Base-by-base conservation (phyloP, 2,888 invertebrate species). In the Sinopyrophorus schimmeli region DNA sequence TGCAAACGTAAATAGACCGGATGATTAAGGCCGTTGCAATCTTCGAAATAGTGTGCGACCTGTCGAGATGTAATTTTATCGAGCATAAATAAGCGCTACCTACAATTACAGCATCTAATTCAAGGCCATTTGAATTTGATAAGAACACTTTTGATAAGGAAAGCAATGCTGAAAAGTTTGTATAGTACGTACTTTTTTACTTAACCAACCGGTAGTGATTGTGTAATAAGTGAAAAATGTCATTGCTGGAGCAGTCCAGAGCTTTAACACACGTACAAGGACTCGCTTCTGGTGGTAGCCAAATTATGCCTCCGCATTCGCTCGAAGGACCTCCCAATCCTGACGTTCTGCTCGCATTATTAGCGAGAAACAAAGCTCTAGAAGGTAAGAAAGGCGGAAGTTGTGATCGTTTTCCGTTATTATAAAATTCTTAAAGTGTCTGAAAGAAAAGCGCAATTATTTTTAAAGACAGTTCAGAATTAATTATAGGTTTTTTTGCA, bases 291-390 rank as follows among this genome's bases (percentile, higher is more conserved):
- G 73, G 68, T 44, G 65, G 63, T 31, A 53, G 24, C 39, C 68
- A 60, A 43, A 66, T 73, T 51, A 63, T 76, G 60, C 73, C 76
- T n/a, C 71, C 76, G 30, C 72, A 71, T 53, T 53, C 66, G 6
- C 63, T 72, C 58, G 74, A 74, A 57, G 76, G 80, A 60, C 77
- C 83, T 64, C 89, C 89, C 51, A 89, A 87, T 70, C 89, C 91
- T 12, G 92, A 92, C 69, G 88, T 92, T 58, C 79, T 92, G 41
- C 78, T 92, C 32, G 91, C 92, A 6, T 78, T 92, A 44, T 79
- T 92, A 52, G 88, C 91, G 23, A 82, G 91, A 69, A 92, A 92
- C 74, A 91, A 92, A 74, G 86, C 88, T 51, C 79, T 92, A 31
- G 92, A 92, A 89, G 92, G 92, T 92, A 79, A 78, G 80, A 2